Evolutionary conservation across 2,113 vertebrate genomes (phyloP), one percentile per base, ranked within the genome.

Genomic region (Barbus barbus): DNA sequence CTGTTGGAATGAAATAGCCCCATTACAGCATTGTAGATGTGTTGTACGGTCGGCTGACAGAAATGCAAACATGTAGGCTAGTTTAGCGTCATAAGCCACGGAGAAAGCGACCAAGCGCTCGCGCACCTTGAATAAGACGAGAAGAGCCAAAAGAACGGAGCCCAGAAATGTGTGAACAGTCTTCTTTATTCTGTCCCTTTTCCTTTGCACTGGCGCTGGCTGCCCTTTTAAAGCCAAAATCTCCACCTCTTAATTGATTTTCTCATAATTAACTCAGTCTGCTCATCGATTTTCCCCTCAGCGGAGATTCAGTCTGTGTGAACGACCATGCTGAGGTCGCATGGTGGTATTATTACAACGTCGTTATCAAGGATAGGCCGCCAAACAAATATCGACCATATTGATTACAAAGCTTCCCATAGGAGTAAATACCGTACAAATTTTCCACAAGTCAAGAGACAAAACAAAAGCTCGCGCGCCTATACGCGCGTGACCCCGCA

Each of bases 211-310:
- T n/a, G 9, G 76, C 31, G 88, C 86, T 90, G 87, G 71, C 41
- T 71, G 89, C 89, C 88, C 84, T 94, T 93, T 92, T 91, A 92
- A 93, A 93, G 87, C 89, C 86, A 56, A 46, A 81, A 91, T 92
- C 92, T 91, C 93, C 93, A 94, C 93, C 93, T 95, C 91, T 93
- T 95, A 95, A 95, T 95, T 95, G 95, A 95, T 95, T 95, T 94
- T 93, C 91, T 90, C 89, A 93, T 93, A 94, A 95, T 95, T 95
- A 95, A 95, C 94, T 95, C 93, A 93, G 93, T 94, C 87, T 93
- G 91, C 89, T 89, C 91, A 95, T 95, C 92, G 95, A 95, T 95
- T 94, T 94, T 90, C 12, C 94, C 89, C 92, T 83, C 76, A 75
- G 86, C 86, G 31, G 85, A 63, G 90, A 69, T 86, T 89, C 26